Percentiles rank a stretch among this genome's conserved stretches.
Evolutionary conservation across 1,140 invertebrate genomes (phyloP).

Genomic region (Epicauta chinensis): DNA sequence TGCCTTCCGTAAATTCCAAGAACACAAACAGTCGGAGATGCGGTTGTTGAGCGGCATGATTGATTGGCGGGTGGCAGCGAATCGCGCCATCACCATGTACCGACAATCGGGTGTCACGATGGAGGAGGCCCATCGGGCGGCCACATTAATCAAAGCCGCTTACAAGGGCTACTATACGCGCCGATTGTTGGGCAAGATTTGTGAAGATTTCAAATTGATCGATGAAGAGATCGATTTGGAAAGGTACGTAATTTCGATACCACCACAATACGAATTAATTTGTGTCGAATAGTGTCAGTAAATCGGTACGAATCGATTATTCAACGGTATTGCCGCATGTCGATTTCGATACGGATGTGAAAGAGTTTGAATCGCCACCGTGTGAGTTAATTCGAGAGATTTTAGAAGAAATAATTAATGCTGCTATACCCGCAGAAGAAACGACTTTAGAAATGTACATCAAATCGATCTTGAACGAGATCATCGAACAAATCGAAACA

Average conservation of each 20-base stretch:
- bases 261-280: neutral
- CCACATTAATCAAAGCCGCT: conserved; percentile 41
- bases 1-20: conserved; percentile 30
- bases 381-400: neutral
- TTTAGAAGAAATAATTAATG: neutral
- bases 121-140: conserved; percentile 42
- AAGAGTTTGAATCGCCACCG: neutral
- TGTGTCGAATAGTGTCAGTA: neutral
- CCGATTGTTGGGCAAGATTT: no score
- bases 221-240: no score
- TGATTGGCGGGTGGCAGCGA: conserved; percentile 46
- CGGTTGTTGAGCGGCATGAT: conserved; percentile 35
- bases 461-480: neutral
- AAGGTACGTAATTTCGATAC: no score
- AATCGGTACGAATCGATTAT: conserved; percentile 6
- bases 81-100: conserved; percentile 43
- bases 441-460: neutral
- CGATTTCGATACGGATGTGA: conserved; percentile 1
- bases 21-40: conserved; percentile 29
- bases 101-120: conserved; percentile 41
- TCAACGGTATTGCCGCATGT: conserved; percentile 3
- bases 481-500: neutral
- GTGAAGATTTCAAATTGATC: neutral
- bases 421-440: neutral
- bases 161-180: conserved; percentile 11